Conservation (phyloP, 2,888 invertebrate genomes). For the Pristionchus arcanus region DNA sequence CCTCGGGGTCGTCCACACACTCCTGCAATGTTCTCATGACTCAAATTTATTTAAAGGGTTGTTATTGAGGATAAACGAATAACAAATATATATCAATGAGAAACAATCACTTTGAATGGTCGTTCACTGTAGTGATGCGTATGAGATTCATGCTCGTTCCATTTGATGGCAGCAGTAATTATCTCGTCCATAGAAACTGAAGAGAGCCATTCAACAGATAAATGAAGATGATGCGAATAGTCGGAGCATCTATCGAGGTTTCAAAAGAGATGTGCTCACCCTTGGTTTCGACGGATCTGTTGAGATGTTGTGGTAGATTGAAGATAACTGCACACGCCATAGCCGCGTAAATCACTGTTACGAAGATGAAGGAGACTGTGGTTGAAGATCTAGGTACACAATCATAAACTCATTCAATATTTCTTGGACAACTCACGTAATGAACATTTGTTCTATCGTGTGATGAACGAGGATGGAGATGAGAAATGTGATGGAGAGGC, state of each 20-base stretch:
- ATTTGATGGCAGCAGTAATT: constrained; percentile 15
- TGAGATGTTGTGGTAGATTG: constrained; percentile 11
- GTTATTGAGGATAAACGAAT: no score
- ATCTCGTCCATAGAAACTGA: constrained; percentile 3
- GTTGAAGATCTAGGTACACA: background rate
- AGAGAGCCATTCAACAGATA: background rate
- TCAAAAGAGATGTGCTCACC: background rate
- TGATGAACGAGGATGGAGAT: constrained; percentile 40
- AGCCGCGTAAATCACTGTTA: background rate
- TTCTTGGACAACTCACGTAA: background rate
- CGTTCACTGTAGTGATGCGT: background rate
- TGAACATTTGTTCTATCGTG: constrained; percentile 46
- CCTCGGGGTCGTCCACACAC: constrained; percentile 23
- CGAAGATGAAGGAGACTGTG: background rate
- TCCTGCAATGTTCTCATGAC: no score
- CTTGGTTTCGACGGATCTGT: constrained; percentile 1
- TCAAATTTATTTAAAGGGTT: no score
- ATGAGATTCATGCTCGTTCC: constrained; percentile 27
- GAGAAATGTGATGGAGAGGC: constrained; percentile 31
- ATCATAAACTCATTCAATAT: background rate
- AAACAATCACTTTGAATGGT: background rate
- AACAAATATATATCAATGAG: no score
- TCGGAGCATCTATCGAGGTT: no score
- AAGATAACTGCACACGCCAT: background rate
- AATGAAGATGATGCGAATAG: background rate